Evolutionary conservation across 2,113 vertebrate genomes (phyloP).

Genomic region (Malurus alboscapulatus): DNA sequence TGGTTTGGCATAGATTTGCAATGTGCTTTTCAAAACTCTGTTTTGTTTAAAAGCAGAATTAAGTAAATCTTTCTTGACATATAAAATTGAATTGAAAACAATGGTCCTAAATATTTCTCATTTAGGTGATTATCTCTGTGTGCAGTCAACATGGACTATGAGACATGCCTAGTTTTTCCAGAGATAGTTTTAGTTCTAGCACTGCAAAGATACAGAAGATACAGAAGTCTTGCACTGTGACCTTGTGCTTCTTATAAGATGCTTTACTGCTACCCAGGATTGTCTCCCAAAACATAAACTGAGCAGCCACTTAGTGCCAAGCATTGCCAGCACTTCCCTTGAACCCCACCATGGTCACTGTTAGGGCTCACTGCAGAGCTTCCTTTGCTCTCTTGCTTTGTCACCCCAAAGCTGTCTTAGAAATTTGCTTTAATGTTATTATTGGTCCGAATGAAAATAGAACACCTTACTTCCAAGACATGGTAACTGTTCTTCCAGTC

Average conservation of each 20-base stretch:
- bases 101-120: not conserved
- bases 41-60: not conserved
- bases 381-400: not conserved
- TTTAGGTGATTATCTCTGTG: not conserved
- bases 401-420: not conserved
- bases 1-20: not conserved
- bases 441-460: not conserved
- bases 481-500: not conserved
- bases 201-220: not conserved
- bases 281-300: not conserved
- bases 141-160: not conserved
- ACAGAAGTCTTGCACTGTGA: not conserved
- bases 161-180: not conserved
- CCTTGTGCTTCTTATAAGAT: not conserved
- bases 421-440: not conserved
- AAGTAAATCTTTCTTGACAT: not conserved
- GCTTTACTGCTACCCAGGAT: not conserved
- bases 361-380: rapidly evolving
- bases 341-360: not conserved
- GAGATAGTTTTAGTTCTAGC: not conserved
- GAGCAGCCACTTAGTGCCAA: not conserved
- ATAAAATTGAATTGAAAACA: not conserved
- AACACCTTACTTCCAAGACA: not conserved
- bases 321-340: not conserved
- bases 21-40: not conserved